Base-by-base conservation (phyloP, 2,888 invertebrate species). In the Papilio protenor region DNA sequence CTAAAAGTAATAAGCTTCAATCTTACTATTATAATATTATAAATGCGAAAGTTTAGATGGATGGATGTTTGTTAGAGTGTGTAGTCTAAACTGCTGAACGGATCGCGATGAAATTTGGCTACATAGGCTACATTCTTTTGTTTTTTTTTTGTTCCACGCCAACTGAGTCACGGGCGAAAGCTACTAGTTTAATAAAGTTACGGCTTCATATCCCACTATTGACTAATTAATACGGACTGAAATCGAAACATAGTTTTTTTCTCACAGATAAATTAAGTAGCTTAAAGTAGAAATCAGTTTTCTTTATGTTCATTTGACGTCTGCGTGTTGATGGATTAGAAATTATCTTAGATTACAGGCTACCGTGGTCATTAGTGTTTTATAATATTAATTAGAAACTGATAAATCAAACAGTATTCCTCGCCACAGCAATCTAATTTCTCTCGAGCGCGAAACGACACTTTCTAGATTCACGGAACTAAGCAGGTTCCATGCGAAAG, bases 381-480 rank as follows among this genome's bases (percentile, higher is more conserved):
- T 45, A 66, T 45, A n/a, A 66, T 66, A 66, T 69, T 69, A 69
- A 69, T 69, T 45, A 69, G 66, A 45, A 69, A 69, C 45, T 12
- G 45, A 59, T 76, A 14, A 70, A 76, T 70, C 70, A 23, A 69
- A 70, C 64, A 52, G n/a, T 21, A 40, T 69, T 69, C 61, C 33
- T 12, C 27, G 12, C 21, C 47, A n/a, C 47, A 47, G 23, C 69
- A 57, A 73, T 73, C 66, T 55, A 73, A 77, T 77, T 69, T 69
- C 77, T 73, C 69, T 70, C 21, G 27, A 49, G 45, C 55, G 73
- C 45, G 57, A 73, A 57, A 77, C 77, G 77, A 77, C 77, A 74
- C 77, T 73, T 77, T 77, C 77, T 77, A 77, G 77, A 77, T 73
- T 69, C 57, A 57, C 73, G 55, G 73, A 55, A 74, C 49, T 73